Evolutionary conservation across 2,113 vertebrate species (phyloP), one percentile per base, ranked within the genome.

Genomic region (Nymphicus hollandicus): DNA sequence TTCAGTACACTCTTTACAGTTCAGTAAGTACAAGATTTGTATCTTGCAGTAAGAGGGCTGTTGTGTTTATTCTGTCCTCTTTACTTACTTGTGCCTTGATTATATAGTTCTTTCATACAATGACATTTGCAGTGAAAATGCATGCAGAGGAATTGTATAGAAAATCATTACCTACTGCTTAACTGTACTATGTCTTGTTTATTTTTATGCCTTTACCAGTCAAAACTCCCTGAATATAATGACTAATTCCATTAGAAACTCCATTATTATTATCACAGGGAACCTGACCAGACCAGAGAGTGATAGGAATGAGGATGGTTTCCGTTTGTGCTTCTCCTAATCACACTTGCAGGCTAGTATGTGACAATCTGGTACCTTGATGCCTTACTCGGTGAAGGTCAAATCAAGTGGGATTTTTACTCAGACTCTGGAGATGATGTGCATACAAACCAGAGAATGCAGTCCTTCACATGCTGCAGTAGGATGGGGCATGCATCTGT

Each of bases 71-170:
- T 93, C 73, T 84, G 39, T 56, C 28, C 56, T 96, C 31, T 88
- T 94, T 91, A 46, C 55, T 90, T 93, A 44, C 76, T 91, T 95
- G 72, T 96, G 27, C 13, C 52, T 72, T 87, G 80, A 94, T 96
- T 93, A 91, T 83, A 78, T 25, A 81, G 55, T 78, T 93, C 71
- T 69, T 68, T 81, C 52, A 65, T 86, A n/a, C 6, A 81, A 47
- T 56, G 73, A 79, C 81, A 74, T 88, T 94, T 96, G 74, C 69
- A 84, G 69, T 79, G 56, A 81, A 96, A 95, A 87, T 61, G 7
- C 61, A 25, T 84, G 43, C 56, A 79, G 47, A 86, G 37, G 22
- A 91, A 60, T 28, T 91, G 47, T 35, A 74, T 76, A 56, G 77
- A 86, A 93, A 95, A 94, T 88, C 86, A 65, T 74, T 93, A 93